Evolutionary conservation across 2,888 invertebrate genomes (phyloP).

Genomic region (Capitulum mitella): DNA sequence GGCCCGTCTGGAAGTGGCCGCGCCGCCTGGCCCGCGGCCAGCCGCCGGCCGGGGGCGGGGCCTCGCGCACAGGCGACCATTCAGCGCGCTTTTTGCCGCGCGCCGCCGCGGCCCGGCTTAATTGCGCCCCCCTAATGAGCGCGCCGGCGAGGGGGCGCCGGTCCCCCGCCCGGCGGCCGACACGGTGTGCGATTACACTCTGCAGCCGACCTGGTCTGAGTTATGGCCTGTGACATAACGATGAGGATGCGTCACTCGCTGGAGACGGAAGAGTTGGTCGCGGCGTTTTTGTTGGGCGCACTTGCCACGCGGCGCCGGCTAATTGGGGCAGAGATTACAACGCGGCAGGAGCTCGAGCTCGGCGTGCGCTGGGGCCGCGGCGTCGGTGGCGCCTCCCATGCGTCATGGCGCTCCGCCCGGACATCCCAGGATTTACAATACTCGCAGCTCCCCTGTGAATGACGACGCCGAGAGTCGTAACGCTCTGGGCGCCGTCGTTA

Average conservation of each 20-base stretch:
- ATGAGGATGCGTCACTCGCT: neutral
- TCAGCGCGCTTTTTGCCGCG: slow-evolving; percentile 25
- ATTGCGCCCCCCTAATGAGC: slow-evolving; percentile 15
- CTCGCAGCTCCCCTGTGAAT: too few relatives aligned
- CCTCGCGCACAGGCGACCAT: slow-evolving; percentile 15
- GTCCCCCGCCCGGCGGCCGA: neutral
- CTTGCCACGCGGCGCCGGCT: neutral
- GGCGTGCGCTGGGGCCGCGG: too few relatives aligned
- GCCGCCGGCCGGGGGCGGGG: slow-evolving; percentile 2
- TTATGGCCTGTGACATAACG: neutral
- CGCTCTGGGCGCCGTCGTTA: too few relatives aligned
- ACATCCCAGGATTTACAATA: too few relatives aligned
- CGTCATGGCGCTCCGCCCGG: too few relatives aligned
- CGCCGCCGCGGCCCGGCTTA: neutral
- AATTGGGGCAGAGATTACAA: neutral
- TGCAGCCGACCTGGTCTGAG: neutral
- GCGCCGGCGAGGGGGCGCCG: neutral
- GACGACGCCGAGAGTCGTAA: too few relatives aligned
- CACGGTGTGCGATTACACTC: neutral
- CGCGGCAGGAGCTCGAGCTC: too few relatives aligned
- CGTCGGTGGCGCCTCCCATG: too few relatives aligned
- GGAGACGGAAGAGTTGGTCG: neutral
- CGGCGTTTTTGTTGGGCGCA: neutral
- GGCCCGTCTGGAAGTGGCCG: neutral
- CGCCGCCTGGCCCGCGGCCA: neutral